Evolutionary conservation across 1,140 invertebrate genomes (phyloP).

Genomic region (Eriocheir sinensis): DNA sequence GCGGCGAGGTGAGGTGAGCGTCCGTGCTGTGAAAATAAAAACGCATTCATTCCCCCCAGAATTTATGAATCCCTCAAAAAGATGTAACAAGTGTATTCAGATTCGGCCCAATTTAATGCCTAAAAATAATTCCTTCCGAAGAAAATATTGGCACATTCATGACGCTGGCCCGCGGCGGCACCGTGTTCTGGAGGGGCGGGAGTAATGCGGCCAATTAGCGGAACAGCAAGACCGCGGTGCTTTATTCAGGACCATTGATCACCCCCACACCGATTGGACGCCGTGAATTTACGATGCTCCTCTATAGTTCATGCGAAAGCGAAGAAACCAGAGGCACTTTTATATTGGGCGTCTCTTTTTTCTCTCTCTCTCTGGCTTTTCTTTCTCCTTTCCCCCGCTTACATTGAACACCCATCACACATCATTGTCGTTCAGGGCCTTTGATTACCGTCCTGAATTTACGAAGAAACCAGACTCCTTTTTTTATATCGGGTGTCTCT

Average conservation of each 20-base stretch:
- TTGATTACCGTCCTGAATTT: too few relatives aligned
- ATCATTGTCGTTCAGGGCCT: too few relatives aligned
- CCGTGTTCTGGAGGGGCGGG: neutral
- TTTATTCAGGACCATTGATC: slow-evolving; percentile 60
- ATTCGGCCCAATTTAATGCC: neutral
- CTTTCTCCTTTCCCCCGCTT: neutral
- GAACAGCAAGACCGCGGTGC: neutral
- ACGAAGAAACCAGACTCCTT: neutral
- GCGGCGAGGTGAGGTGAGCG: too few relatives aligned
- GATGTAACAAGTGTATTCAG: neutral
- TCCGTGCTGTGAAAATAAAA: too few relatives aligned
- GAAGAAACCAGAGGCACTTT: slow-evolving; percentile 34
- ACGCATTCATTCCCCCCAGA: too few relatives aligned
- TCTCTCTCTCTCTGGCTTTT: neutral
- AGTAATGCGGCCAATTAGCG: slow-evolving; percentile 51
- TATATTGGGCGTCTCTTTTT: neutral
- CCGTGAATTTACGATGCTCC: slow-evolving; percentile 21
- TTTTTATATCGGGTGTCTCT: neutral
- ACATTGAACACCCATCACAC: neutral
- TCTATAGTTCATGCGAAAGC: slow-evolving; percentile 51
- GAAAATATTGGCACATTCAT: neutral
- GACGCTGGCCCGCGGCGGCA: neutral
- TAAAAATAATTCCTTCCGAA: neutral
- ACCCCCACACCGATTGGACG: neutral
- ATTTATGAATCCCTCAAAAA: slow-evolving; percentile 17